Base-by-base conservation (phyloP, 2,888 invertebrate genomes). In the Cephus pulcher region DNA sequence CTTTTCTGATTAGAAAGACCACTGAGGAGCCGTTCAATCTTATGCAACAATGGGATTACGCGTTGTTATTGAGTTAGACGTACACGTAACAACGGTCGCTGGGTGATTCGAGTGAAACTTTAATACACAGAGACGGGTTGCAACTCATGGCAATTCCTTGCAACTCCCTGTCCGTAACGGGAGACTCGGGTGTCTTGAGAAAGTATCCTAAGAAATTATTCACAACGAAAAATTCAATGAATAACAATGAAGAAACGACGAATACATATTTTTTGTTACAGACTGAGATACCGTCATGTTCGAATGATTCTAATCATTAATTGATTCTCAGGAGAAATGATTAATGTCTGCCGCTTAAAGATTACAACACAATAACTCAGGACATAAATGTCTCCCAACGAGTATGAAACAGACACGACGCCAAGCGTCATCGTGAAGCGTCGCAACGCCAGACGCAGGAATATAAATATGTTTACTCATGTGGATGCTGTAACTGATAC, bases 1-100 rank as follows among this genome's bases (percentile, higher is more conserved):
- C 9, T 56, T 56, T 23, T 40, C 15, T 40, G 0, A 40, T 4
- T 23, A 56, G 56, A 56, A 56, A 56, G 23, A 56, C 0, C 9
- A 23, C 2, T 56, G 23, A 56, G 23, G 23, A 9, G 6, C 56
- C 56, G 23, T 56, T 56, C 56, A 56, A 56, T 56, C 23, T 56
- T 56, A 56, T 56, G 56, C 56, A 56, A 30, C 30, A 30, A 68
- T 70, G n/a, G 73, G 12, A 73, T 34, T 68, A 11, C 92, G 87
- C 89, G 94, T 94, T 92, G 71, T 90, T 91, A 79, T 94, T 56
- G 56, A 56, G 56, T 56, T 56, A 56, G 56, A 23, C 23, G 23
- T 56, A 23, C 56, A 56, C 56, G 56, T 56, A 56, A 56, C 56
- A 56, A 56, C 56, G 56, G 56, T 56, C 56, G 56, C 15, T 23